Conservation (phyloP, 2,113 vertebrate genomes). For the Kryptolebias marmoratus region DNA sequence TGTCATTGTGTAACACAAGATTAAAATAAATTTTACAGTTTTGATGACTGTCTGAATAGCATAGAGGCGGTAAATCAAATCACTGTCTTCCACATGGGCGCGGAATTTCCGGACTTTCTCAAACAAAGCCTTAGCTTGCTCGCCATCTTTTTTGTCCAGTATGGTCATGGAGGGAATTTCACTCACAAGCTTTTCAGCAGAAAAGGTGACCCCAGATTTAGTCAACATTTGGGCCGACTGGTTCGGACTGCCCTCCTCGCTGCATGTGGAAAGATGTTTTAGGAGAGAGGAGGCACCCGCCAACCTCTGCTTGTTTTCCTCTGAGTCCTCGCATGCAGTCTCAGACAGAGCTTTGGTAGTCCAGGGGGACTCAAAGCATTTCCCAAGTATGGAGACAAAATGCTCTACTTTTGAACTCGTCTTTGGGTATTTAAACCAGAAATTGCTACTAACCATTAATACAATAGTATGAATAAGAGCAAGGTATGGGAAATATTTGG, state of each 20-base stretch:
- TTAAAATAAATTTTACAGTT: constrained; percentile 96
- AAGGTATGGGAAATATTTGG: constrained; percentile 98
- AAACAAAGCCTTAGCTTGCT: constrained; percentile 97
- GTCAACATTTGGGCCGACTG: constrained; percentile 90
- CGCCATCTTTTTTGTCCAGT: constrained; percentile 97
- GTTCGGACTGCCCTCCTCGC: constrained; percentile 94
- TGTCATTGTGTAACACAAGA: constrained; percentile 94
- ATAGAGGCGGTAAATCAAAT: constrained; percentile 96
- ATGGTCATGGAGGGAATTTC: constrained; percentile 96
- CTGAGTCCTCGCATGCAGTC: constrained; percentile 95
- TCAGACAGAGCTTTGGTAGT: constrained; percentile 97
- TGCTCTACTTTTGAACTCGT: constrained; percentile 99
- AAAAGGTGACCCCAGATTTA: constrained; percentile 93
- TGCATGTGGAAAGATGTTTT: constrained; percentile 95
- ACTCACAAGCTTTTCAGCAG: constrained; percentile 91
- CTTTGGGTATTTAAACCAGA: constrained; percentile 99
- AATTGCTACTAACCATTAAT: constrained; percentile 98
- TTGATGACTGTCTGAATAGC: constrained; percentile 96
- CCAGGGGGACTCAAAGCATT: constrained; percentile 98
- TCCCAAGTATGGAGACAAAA: constrained; percentile 96
- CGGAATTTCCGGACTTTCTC: constrained; percentile 98
- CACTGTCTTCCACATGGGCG: constrained; percentile 95
- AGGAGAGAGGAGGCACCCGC: constrained; percentile 89
- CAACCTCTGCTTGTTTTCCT: constrained; percentile 95
- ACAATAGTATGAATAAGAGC: constrained; percentile 98